A percentile compares a stretch with the other conserved stretches of the same genome.
These are phyloP conservation scores for Meloidogyne chitwoodi DNA, from an alignment of 1,140 invertebrate species.

Conservation along the genomic window DNA sequence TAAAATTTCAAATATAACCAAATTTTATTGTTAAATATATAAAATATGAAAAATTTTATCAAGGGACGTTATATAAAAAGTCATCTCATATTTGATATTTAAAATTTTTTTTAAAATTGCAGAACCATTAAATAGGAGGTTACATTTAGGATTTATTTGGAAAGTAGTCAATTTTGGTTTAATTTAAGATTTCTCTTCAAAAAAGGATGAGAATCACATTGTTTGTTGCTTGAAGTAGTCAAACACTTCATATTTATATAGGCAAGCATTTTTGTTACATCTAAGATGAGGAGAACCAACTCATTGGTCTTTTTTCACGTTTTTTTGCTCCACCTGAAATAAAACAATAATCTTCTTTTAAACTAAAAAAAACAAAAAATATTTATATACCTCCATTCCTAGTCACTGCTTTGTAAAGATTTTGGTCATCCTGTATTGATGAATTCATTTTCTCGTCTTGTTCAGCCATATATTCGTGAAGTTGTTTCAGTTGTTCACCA, in stretches of 20 bases:
- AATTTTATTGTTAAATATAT: not conserved
- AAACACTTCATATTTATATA: not conserved
- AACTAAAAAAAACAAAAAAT: not conserved
- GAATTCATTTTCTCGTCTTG: conserved; percentile 34
- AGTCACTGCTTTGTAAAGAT: not conserved
- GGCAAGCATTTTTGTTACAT: not conserved
- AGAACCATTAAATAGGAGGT: not conserved
- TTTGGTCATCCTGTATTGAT: conserved; percentile 12
- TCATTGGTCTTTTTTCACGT: conserved; percentile 7
- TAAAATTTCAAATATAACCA: not conserved
- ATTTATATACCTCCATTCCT: not conserved
- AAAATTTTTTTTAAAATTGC: not conserved
- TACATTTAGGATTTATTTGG: not conserved
- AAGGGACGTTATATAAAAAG: not conserved
- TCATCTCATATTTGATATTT: not conserved
- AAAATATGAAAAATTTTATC: not conserved
- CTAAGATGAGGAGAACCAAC: conserved; percentile 17
- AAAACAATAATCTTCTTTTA: not conserved
- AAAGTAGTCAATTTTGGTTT: not conserved
- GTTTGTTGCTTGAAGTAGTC: not conserved
- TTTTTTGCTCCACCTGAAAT: conserved; percentile 2
- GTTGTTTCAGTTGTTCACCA: conserved; percentile 37
- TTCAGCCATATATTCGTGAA: conserved; percentile 41
- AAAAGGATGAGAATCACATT: conserved; percentile 11
- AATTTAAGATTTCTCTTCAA: not conserved